phyloP scores from a whole-genome alignment of 1,140 invertebrate genomes.

The Drosophila sulfurigaster region DNA sequence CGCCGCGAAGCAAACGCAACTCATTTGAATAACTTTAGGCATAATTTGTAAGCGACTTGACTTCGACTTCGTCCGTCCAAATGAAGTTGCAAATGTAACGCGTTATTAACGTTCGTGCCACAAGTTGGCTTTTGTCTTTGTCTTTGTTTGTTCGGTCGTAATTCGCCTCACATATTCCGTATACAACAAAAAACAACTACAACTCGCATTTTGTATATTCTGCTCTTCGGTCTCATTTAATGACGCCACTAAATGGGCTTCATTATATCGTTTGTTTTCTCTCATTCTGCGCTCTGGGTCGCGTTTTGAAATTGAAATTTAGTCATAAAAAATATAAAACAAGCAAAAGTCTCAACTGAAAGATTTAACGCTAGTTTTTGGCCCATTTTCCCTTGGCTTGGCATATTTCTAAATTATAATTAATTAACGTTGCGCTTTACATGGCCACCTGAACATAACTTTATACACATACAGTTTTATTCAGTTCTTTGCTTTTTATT shows the following conservation, averaged over 20 bases:
- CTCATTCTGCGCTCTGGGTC: conserved; percentile 24
- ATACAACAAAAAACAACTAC: background rate
- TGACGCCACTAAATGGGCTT: conserved; percentile 84
- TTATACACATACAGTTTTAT: conserved; percentile 18
- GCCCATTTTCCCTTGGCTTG: conserved; percentile 6
- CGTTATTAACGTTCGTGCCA: conserved; percentile 81
- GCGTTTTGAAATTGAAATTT: conserved; percentile 78
- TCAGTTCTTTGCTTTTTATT: conserved; percentile 56
- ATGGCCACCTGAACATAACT: conserved; percentile 73
- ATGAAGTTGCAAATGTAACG: conserved; percentile 83
- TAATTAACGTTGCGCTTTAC: conserved; percentile 76
- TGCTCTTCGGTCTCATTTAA: conserved; percentile 65
- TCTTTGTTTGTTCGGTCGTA: conserved; percentile 28
- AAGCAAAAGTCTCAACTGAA: conserved; percentile 44
- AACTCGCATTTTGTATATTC: conserved; percentile 27
- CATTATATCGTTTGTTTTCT: conserved; percentile 75
- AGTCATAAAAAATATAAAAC: conserved; percentile 65
- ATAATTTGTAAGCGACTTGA: conserved; percentile 82
- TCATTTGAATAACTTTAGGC: conserved; percentile 83
- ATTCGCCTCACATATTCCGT: conserved; percentile 12
- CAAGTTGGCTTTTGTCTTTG: conserved; percentile 61
- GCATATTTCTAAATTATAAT: conserved; percentile 55
- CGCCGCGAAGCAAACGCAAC: conserved; percentile 55
- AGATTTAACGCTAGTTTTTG: conserved; percentile 78
- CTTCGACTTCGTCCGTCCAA: conserved; percentile 43